These are phyloP conservation scores for Phaonia tiefii DNA, from an alignment of 2,888 invertebrate species.

Conservation along the genomic window DNA sequence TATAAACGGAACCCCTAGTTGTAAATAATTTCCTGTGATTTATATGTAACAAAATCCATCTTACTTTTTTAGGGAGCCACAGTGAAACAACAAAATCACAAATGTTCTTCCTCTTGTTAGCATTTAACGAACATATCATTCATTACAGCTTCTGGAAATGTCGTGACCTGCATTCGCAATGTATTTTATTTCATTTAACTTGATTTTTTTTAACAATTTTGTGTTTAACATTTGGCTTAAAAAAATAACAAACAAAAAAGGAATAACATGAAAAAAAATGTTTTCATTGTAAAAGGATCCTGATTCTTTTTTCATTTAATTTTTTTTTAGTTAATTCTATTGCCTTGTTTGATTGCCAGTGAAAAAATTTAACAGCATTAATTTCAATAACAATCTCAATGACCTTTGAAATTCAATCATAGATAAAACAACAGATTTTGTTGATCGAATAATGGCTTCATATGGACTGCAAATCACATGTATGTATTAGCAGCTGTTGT, in stretches of 20 bases:
- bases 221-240: background rate
- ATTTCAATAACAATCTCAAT: too few relatives aligned
- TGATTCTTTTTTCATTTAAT: too few relatives aligned
- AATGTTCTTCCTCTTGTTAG: background rate
- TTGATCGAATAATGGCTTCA: too few relatives aligned
- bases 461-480: too few relatives aligned
- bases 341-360: too few relatives aligned
- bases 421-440: too few relatives aligned
- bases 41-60: conserved; percentile 24
- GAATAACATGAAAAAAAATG: background rate
- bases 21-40: background rate
- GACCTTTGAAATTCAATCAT: too few relatives aligned
- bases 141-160: conserved; percentile 17
- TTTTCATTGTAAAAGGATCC: too few relatives aligned
- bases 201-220: background rate
- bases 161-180: conserved; percentile 1
- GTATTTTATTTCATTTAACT: background rate
- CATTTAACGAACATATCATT: conserved; percentile 1
- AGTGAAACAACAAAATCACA: background rate
- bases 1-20: background rate
- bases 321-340: too few relatives aligned
- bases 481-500: too few relatives aligned
- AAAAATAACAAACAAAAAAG: background rate
- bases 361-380: too few relatives aligned
- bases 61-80: conserved; percentile 4